phyloP scores from a whole-genome alignment of 2,797 vertebrate genomes.

The Helicolenus hilgendorfi region DNA sequence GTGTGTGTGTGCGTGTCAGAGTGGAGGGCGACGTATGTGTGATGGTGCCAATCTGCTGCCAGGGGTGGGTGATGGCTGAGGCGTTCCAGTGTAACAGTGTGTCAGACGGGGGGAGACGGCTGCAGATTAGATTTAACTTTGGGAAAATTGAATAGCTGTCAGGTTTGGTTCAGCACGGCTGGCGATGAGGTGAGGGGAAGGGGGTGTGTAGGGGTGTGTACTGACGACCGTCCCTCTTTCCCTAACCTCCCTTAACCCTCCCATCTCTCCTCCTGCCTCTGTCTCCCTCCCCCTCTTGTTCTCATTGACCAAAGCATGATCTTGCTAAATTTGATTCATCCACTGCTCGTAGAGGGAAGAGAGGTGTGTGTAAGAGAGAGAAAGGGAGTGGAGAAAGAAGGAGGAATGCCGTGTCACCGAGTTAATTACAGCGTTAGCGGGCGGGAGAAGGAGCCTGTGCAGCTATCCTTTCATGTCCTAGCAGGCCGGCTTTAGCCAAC shows the following conservation, averaged over 20 bases:
- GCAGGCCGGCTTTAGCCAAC: conserved; percentile 74
- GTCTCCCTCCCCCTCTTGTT: conserved; percentile 34
- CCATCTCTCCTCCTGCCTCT: conserved; percentile 15
- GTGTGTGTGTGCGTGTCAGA: not conserved
- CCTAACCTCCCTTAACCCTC: conserved; percentile 41
- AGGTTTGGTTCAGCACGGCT: conserved; percentile 82
- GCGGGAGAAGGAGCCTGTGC: conserved; percentile 56
- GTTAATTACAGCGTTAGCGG: conserved; percentile 80
- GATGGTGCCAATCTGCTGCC: conserved; percentile 72
- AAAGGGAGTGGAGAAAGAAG: conserved; percentile 5
- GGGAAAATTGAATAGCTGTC: conserved; percentile 89
- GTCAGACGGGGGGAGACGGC: conserved; percentile 76
- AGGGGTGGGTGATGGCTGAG: conserved; percentile 68
- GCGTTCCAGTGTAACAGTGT: conserved; percentile 73
- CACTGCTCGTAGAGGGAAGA: not conserved
- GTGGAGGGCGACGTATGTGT: conserved; percentile 23
- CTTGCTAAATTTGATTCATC: conserved; percentile 60
- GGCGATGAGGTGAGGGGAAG: conserved; percentile 75
- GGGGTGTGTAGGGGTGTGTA: conserved; percentile 54
- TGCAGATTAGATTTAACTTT: conserved; percentile 89
- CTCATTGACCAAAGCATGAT: conserved; percentile 64
- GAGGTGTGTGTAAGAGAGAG: not conserved
- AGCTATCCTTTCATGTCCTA: conserved; percentile 73
- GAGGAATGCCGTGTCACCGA: conserved; percentile 61
- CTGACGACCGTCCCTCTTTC: conserved; percentile 59